Percentiles rank a stretch among this genome's conserved stretches.
phyloP scores from a whole-genome alignment of 2,797 vertebrate genomes.

The Botia kubotai region DNA sequence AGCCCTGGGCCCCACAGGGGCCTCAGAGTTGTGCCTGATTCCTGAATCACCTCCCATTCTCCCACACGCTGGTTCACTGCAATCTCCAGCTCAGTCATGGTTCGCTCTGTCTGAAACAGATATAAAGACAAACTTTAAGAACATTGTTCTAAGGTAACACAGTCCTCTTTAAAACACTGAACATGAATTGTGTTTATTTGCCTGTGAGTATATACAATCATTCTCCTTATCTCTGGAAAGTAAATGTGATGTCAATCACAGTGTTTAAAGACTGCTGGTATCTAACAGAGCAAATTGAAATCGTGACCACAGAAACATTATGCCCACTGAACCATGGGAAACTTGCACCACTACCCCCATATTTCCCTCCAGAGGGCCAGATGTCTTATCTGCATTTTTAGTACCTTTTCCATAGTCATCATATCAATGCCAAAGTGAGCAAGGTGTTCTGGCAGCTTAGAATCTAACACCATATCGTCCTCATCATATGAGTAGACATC shows the following conservation, averaged over 20 bases:
- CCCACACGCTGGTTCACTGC: conserved; percentile 98
- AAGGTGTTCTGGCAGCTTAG: conserved; percentile 93
- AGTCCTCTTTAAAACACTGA: background rate
- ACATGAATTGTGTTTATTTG: no score
- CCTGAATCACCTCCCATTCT: conserved; percentile 99
- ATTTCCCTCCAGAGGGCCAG: background rate
- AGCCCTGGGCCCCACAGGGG: conserved; percentile 91
- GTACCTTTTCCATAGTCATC: conserved; percentile 99
- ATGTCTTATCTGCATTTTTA: background rate
- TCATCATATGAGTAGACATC: conserved; percentile 98
- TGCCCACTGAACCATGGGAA: background rate
- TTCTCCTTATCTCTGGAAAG: background rate
- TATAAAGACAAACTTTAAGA: background rate
- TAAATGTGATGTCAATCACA: background rate
- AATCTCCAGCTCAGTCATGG: conserved; percentile 98
- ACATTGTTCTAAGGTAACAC: background rate
- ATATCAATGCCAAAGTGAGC: conserved; percentile 97
- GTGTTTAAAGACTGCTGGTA: background rate
- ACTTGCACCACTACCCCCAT: background rate
- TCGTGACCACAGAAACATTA: background rate
- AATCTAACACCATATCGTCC: conserved; percentile 97
- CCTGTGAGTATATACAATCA: background rate
- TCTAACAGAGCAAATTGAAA: background rate
- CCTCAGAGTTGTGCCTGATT: conserved; percentile 90
- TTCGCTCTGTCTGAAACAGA: conserved; percentile 88